phyloP scores from a whole-genome alignment of 2,888 invertebrate species.

The Melolontha melolontha region DNA sequence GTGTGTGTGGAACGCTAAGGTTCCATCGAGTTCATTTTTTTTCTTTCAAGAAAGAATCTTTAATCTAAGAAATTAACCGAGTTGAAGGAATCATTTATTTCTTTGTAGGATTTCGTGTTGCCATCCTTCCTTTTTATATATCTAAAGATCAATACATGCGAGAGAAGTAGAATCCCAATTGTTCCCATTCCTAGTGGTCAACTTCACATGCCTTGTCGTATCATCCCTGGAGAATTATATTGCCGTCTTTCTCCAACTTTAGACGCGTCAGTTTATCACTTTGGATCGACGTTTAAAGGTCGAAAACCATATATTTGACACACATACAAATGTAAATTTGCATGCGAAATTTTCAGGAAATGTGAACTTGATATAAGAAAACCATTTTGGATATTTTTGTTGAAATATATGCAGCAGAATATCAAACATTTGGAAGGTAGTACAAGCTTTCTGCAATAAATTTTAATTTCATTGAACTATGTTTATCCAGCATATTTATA shows the following conservation, averaged over 20 bases:
- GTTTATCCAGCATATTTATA: too few relatives aligned
- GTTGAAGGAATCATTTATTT: slow-evolving; percentile 49
- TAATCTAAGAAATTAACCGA: slow-evolving; percentile 50
- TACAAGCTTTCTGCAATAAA: too few relatives aligned
- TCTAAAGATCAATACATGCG: slow-evolving; percentile 50
- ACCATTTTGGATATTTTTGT: too few relatives aligned
- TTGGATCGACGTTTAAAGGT: slow-evolving; percentile 34
- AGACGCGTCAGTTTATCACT: slow-evolving; percentile 25
- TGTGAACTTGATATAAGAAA: background rate
- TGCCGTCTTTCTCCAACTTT: slow-evolving; percentile 12
- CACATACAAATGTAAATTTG: slow-evolving; percentile 16
- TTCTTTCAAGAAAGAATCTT: slow-evolving; percentile 43
- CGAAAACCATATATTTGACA: slow-evolving; percentile 9
- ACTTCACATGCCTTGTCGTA: slow-evolving; percentile 52
- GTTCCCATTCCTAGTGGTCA: slow-evolving; percentile 49
- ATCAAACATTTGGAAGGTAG: too few relatives aligned
- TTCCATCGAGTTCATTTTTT: slow-evolving; percentile 34
- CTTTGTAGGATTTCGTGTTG: slow-evolving; percentile 48
- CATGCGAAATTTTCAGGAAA: slow-evolving; percentile 8
- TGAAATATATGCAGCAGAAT: too few relatives aligned
- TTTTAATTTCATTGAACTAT: too few relatives aligned
- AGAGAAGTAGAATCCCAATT: slow-evolving; percentile 51
- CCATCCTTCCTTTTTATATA: slow-evolving; percentile 46
- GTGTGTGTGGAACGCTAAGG: slow-evolving; percentile 13
- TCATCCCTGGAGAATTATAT: slow-evolving; percentile 43